Evolutionary conservation across 2,888 invertebrate genomes (phyloP).

Genomic region (Clivina fossor): DNA sequence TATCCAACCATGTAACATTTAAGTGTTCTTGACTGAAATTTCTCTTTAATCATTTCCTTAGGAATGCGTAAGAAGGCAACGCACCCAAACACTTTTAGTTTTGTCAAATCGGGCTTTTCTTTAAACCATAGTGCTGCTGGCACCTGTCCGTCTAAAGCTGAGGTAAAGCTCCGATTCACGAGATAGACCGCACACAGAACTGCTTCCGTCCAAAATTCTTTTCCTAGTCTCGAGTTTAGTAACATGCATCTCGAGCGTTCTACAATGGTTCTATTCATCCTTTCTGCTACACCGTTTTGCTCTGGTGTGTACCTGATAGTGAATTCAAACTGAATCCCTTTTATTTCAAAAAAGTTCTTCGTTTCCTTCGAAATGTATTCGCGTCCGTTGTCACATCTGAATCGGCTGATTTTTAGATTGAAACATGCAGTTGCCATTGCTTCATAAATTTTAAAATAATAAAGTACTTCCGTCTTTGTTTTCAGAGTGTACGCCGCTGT

Average conservation of each 20-base stretch:
- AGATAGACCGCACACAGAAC: slow-evolving; percentile 46
- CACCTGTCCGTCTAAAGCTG: slow-evolving; percentile 43
- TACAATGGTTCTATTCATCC: slow-evolving; percentile 42
- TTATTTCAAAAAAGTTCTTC: slow-evolving; percentile 37
- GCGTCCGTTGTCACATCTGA: slow-evolving; percentile 44
- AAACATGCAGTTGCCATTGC: slow-evolving; percentile 40
- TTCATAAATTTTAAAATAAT: too few species aligned
- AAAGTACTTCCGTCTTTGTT: too few species aligned
- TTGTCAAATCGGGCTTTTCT: slow-evolving; percentile 44
- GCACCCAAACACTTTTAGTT: slow-evolving; percentile 44
- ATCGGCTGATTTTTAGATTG: slow-evolving; percentile 38
- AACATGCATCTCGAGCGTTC: slow-evolving; percentile 40
- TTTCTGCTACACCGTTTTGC: slow-evolving; percentile 43
- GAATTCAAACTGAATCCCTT: slow-evolving; percentile 41
- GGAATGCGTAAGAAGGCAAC: slow-evolving; percentile 4
- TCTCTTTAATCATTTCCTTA: background rate
- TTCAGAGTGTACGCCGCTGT: too few species aligned
- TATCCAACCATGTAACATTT: slow-evolving; percentile 20
- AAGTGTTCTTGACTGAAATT: slow-evolving; percentile 3
- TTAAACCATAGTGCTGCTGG: slow-evolving; percentile 47
- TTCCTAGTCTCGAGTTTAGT: slow-evolving; percentile 34
- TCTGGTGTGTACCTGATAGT: slow-evolving; percentile 43
- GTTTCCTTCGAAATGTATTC: slow-evolving; percentile 45
- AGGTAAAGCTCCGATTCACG: slow-evolving; percentile 45
- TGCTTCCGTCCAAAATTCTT: slow-evolving; percentile 43